A percentile compares a stretch with the other conserved stretches of the same genome.
Evolutionary conservation across 2,797 vertebrate genomes (phyloP).

Genomic region (Meriones psammophilus): DNA sequence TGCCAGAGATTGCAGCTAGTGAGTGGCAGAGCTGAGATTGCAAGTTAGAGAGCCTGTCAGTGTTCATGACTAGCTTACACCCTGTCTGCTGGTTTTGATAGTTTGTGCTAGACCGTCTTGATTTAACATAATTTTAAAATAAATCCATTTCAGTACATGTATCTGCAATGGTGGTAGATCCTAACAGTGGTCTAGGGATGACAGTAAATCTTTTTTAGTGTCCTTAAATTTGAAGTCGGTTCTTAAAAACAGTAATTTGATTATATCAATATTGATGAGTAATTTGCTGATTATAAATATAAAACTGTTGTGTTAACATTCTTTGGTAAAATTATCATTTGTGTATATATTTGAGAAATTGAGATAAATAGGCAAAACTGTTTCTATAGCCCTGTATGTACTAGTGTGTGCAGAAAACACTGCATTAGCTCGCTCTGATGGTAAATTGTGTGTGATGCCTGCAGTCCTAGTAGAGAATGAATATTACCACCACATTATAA

Average conservation of each 20-base stretch:
- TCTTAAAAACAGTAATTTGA: slow-evolving; percentile 27
- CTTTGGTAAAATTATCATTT: slow-evolving; percentile 41
- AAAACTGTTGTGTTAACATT: background rate
- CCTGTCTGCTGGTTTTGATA: slow-evolving; percentile 34
- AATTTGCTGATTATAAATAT: slow-evolving; percentile 31
- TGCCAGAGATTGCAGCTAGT: slow-evolving; percentile 2
- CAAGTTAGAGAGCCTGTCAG: slow-evolving; percentile 14
- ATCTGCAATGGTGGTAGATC: background rate
- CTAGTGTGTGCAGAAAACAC: background rate
- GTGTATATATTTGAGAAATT: slow-evolving; percentile 25
- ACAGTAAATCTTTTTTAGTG: background rate
- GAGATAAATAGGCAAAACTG: slow-evolving; percentile 8
- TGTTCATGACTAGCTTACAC: slow-evolving; percentile 11
- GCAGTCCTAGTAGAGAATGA: slow-evolving; percentile 5
- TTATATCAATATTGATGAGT: background rate
- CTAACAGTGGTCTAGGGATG: background rate
- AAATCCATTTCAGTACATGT: background rate
- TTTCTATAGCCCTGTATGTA: background rate
- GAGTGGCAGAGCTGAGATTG: slow-evolving; percentile 51
- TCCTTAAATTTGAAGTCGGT: slow-evolving; percentile 15
- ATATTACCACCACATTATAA: background rate
- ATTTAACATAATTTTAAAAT: slow-evolving; percentile 60
- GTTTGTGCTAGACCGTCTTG: slow-evolving; percentile 55
- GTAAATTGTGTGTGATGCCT: background rate
- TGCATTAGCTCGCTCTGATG: background rate